Evolutionary conservation across 1,140 invertebrate genomes (phyloP), one percentile per base, ranked within the genome.

Genomic region (Scaptomyza hsui): DNA sequence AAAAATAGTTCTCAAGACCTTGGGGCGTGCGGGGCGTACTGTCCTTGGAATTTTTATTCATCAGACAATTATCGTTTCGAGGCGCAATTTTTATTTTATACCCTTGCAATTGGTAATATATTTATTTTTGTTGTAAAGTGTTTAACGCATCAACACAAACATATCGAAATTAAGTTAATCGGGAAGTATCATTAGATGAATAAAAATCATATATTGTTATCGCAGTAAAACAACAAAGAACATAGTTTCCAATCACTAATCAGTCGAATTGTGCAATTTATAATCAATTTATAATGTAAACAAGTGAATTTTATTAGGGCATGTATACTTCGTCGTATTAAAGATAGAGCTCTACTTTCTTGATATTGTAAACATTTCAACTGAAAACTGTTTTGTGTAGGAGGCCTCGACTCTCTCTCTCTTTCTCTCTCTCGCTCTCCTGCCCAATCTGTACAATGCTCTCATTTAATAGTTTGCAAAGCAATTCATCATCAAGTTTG

Each of bases 1-100:
- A 78, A 88, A 88, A 88, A 86, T 86, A 80, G 80, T 78, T 81
- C 41, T 69, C 51, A 56, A 78, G 57, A 82, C 78, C 78, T 82
- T 82, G 79, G 60, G 7, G 7, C 15, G 26, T 56, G 10, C 15
- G n/a, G 37, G 21, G n/a, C 32, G 42, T 7, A 42, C 55, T 70
- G 72, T 72, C 79, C 76, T 86, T 79, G 65, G 61, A 86, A 77
- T 64, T 55, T 69, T 71, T 86, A 85, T 77, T 70, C 26, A 82
- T 78, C 69, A 29, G 19, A 16, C 44, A 72, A 60, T 65, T 44
- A 72, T 78, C 65, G 55, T 62, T 62, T 39, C 4, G 41, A 39
- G 29, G 18, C 13, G 44, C 15, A 32, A 61, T 37, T 37, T n/a
- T 37, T 9, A 24, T 32, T 7, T 10, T 37, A n/a, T 37, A 37